Base-by-base conservation (phyloP, 2,888 invertebrate species). In the Bombyx huttoni region DNA sequence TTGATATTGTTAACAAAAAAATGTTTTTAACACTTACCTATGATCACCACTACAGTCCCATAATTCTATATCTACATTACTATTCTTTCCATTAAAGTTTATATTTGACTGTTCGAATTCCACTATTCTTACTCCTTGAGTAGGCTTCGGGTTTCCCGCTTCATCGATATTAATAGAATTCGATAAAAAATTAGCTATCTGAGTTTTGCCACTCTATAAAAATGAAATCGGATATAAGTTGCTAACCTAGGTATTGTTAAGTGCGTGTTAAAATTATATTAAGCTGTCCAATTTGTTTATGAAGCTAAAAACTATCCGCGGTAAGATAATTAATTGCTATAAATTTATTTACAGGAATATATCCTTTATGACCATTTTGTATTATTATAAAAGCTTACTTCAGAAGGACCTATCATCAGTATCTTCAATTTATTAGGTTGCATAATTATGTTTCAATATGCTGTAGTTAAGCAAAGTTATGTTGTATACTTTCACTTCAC, bases 1-100 rank as follows among this genome's bases (percentile, higher is more conserved):
- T 24, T 24, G 24, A 24, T 24, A 24, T 24, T 24, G 24, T 24
- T 24, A 24, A 24, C 24, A 24, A 24, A 24, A 24, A 24, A 24
- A 24, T 1, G 5, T 24, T 24, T 5, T 24, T 5, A 24, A 24
- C 24, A 24, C 24, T 24, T 89, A 94, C 94, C 90, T 93, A 62
- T 89, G 89, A 71, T 94, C 93, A 13, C 94, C 94, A 70, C 94
- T 94, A 75, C 93, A 92, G 70, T 95, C 94, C 94, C 94, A 94
- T 49, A 95, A 75, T 78, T 95, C 94, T 46, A 95, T 91, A 64
- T 95, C 94, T 34, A 91, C 89, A 61, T 90, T 91, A 9, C 78
- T 72, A 49, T 76, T 75, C 65, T 90, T 89, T 7, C 91, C 91
- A 64, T 91, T 90, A 1, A 91, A 78, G 59, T 85, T 90, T 7